These are phyloP conservation scores for Centrocercus urophasianus DNA, from an alignment of 2,113 vertebrate genomes.

Conservation along the genomic window DNA sequence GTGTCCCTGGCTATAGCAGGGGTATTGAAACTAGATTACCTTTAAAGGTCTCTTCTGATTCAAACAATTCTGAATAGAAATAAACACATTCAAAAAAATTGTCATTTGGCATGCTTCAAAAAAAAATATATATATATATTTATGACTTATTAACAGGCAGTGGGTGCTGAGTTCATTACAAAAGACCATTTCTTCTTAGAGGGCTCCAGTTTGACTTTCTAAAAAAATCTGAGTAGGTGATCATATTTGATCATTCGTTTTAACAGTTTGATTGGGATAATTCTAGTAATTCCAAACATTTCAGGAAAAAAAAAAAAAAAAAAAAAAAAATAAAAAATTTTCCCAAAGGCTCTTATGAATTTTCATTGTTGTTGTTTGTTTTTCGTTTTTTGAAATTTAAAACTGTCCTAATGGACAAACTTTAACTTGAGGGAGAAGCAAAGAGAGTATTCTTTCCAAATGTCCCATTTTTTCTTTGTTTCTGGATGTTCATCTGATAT, in stretches of 20 bases:
- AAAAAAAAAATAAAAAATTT: neutral
- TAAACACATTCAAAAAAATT: neutral
- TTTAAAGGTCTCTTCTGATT: too few species aligned
- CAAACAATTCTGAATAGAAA: neutral
- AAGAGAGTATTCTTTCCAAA: neutral
- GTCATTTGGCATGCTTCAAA: neutral
- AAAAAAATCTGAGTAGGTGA: neutral
- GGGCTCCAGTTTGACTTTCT: neutral
- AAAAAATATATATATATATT: neutral
- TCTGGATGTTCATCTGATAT: neutral
- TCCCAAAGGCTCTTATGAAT: neutral
- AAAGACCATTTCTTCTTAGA: neutral
- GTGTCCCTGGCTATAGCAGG: too few species aligned
- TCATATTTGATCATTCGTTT: neutral
- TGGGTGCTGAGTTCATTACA: neutral
- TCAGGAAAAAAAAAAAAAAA: neutral
- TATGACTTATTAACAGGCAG: neutral
- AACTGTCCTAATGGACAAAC: neutral
- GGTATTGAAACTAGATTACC: too few species aligned
- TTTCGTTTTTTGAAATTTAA: neutral
- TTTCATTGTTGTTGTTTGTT: too few species aligned
- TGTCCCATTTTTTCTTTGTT: neutral
- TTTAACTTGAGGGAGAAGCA: neutral
- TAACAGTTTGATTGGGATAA: neutral
- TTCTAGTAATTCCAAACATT: neutral